Base-by-base conservation (phyloP, 2,113 vertebrate genomes). In the Dermatemys mawii region DNA sequence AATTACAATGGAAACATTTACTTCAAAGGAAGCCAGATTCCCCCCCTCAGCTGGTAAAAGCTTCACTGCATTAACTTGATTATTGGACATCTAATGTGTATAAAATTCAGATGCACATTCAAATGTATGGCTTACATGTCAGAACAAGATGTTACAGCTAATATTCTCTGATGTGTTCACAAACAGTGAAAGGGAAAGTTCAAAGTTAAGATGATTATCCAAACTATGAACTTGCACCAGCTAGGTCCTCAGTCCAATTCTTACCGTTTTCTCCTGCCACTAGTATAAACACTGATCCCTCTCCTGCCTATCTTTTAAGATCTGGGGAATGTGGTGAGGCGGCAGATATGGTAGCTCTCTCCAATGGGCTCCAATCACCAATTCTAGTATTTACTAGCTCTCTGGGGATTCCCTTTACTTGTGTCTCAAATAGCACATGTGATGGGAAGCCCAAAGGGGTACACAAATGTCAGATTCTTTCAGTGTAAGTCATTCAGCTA, bases 31-130 rank as follows among this genome's bases (percentile, higher is more conserved):
- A 48, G 80, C 11, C 73, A 54, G 70, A 17, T 75, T 82, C 16
- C 21, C 78, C 38, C 76, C 79, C 81, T 78, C 11, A 1, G 75
- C 11, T 5, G 54, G 53, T 44, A 48, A 21, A 41, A 49, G n/a
- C 49, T 83, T n/a, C 55, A 78, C 32, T 6, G 5, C 75, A 0
- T 26, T 19, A 50, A 4, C 53, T 46, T 88, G 13, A 1, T 38
- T 49, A 48, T 1, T 67, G 79, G 35, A 75, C 38, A 27, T 5
- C 21, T 1, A 46, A 80, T 2, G 8, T 2, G 5, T 0, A 2
- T 11, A 22, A 76, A 5, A 10, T 0, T 4, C 16, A 19, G 78
- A 49, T 17, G 26, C 0, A 2, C 29, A 5, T 1, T 1, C 35
- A 2, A 49, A 49, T 2, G 1, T 38, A 24, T 1, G 10, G 84